Evolutionary conservation across 1,140 invertebrate species (phyloP).

Genomic region (Magallana ariakensis): DNA sequence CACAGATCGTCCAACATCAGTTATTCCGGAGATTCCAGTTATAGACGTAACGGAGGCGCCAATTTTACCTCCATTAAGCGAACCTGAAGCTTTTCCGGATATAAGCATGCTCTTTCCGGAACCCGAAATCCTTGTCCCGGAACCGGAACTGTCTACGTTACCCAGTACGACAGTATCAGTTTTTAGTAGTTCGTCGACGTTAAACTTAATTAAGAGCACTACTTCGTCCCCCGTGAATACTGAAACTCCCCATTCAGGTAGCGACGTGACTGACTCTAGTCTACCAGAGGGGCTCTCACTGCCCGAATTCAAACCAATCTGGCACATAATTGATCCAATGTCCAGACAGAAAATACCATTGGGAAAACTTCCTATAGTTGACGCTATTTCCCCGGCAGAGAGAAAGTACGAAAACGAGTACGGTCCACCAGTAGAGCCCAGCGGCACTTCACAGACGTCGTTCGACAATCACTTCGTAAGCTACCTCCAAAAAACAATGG

Average conservation of each 20-base stretch:
- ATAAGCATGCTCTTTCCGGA: background rate
- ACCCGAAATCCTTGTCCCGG: background rate
- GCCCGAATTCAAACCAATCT: background rate
- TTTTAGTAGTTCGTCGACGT: background rate
- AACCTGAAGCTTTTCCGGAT: background rate
- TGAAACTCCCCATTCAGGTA: background rate
- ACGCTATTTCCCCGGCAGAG: background rate
- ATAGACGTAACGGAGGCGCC: background rate
- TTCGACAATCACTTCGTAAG: slow-evolving; percentile 17
- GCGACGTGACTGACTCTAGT: background rate
- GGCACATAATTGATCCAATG: slow-evolving; percentile 16
- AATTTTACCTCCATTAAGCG: background rate
- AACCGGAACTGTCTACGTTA: background rate
- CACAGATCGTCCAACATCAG: background rate
- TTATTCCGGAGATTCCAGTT: background rate
- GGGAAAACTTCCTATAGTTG: background rate
- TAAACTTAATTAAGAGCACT: no score
- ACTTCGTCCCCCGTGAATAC: background rate
- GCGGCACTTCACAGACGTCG: background rate
- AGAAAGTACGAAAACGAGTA: background rate
- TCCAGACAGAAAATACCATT: slow-evolving; percentile 6
- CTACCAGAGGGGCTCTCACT: background rate
- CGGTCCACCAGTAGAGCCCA: background rate
- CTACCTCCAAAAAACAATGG: slow-evolving; percentile 19
- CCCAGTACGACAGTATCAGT: background rate